Evolutionary conservation across 1,140 invertebrate genomes (phyloP), one percentile per base, ranked within the genome.

Genomic region (Catajapyx aquilonaris): DNA sequence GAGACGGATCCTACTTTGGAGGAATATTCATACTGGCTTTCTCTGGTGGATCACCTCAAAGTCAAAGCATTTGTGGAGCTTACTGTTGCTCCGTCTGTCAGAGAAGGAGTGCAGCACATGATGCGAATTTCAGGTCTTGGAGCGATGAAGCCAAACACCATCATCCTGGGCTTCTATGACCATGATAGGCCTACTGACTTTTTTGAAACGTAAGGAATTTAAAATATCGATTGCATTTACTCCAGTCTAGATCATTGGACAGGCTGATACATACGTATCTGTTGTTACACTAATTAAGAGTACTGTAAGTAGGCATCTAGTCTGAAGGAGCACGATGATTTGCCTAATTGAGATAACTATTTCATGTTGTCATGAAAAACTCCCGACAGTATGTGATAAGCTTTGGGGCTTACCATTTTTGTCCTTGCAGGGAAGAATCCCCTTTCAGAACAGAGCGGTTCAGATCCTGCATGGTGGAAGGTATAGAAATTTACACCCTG

Each of bases 71-170:
- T 99, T 56, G 76, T 94, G 2, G 93, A 98, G 59, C 55, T 98
- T 0, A 97, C 91, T 0, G 60, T 96, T 1, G 78, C 88, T 0
- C 63, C 68, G 33, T 73, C 70, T 7, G 73, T 97, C 0, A 65
- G 87, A 9, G 76, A 86, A 46, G 94, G 94, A 16, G 66, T 95
- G 4, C 80, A 86, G 41, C 93, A 99, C 55, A 62, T 98, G 31
- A 74, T 91, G 17, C 65, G 91, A 20, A 60, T 97, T 31, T 80
- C 86, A 11, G 94, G 94, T 7, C 71, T 98, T 46, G 94, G 94
- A 2, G 94, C 93, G 5, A 97, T 98, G 91, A 95, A 97, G 55
- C 91, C 91, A 1, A 97, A 98, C 53, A 97, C 93, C 0, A 81
- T 98, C 37, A 62, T 85, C 25, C 59, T 87, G 30, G 80, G 90